phyloP scores from a whole-genome alignment of 2,797 vertebrate species.

The Cuculus canorus region DNA sequence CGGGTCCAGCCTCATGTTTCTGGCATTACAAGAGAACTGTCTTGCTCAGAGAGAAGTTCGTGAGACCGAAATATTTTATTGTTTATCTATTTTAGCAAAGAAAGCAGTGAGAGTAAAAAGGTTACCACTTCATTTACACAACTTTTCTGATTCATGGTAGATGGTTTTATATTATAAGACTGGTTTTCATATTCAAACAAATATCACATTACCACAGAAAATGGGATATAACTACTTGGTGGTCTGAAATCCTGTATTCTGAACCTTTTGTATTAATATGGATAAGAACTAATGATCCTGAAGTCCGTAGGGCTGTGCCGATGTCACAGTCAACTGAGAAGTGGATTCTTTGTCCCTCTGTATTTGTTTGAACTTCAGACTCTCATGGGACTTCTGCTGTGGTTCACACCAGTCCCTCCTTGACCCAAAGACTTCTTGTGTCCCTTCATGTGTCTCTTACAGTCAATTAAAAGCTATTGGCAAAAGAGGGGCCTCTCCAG shows the following conservation, averaged over 20 bases:
- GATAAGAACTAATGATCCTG: conserved; percentile 4
- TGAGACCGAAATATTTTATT: not conserved
- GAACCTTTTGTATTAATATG: not conserved
- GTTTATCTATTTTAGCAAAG: conserved; percentile 33
- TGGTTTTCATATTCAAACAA: not conserved
- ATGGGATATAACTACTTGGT: conserved; percentile 23
- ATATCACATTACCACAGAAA: not conserved
- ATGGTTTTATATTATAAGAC: not conserved
- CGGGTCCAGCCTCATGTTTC: not conserved
- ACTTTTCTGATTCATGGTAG: not conserved
- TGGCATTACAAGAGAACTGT: not conserved
- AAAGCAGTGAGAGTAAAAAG: not conserved
- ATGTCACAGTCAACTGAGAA: not conserved
- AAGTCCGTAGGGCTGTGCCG: not conserved
- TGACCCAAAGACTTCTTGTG: not conserved
- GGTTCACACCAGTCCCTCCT: not conserved
- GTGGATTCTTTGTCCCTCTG: not conserved
- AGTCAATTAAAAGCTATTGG: not conserved
- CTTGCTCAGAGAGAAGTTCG: not conserved
- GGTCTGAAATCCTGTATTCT: conserved; percentile 30
- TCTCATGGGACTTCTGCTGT: not conserved
- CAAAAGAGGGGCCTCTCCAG: not conserved
- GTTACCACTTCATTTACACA: not conserved
- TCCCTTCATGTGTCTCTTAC: not conserved
- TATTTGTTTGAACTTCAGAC: conserved; percentile 3